Evolutionary conservation across 2,888 invertebrate species (phyloP).

Genomic region (Caenorhabditis afra): DNA sequence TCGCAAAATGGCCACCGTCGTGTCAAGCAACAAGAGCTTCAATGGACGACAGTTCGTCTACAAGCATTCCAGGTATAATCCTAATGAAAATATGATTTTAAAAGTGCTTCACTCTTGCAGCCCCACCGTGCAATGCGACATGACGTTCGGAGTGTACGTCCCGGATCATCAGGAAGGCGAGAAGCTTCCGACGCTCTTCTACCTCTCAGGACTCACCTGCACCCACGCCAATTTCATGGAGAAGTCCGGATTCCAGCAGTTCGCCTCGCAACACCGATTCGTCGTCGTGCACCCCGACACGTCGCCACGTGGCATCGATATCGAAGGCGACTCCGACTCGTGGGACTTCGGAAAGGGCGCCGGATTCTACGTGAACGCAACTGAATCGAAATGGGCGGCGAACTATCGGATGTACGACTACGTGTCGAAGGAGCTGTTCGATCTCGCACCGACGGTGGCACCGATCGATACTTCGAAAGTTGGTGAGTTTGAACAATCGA

Average conservation of each 20-base stretch:
- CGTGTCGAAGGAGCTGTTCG: constrained; percentile 83
- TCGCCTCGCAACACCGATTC: constrained; percentile 85
- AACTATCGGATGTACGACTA: constrained; percentile 97
- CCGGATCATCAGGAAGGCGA: constrained; percentile 85
- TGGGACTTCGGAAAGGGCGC: constrained; percentile 96
- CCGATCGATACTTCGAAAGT: constrained; percentile 54
- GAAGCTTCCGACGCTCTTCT: constrained; percentile 74
- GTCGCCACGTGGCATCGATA: constrained; percentile 86
- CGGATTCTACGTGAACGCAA: constrained; percentile 95
- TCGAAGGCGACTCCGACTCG: constrained; percentile 92
- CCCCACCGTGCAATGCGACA: constrained; percentile 88
- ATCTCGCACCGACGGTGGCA: constrained; percentile 51
- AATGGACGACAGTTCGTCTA: constrained; percentile 29
- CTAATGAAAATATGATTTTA: too few species aligned
- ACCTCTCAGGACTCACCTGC: constrained; percentile 86
- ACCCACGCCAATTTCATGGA: constrained; percentile 95
- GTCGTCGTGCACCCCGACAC: constrained; percentile 96
- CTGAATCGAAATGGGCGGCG: constrained; percentile 91
- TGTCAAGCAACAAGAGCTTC: constrained; percentile 42
- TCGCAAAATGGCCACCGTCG: constrained; percentile 52
- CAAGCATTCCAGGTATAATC: constrained; percentile 33
- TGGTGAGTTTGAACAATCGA: constrained; percentile 22
- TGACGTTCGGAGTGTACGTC: constrained; percentile 93
- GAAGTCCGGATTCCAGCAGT: constrained; percentile 94
- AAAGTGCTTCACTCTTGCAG: constrained; percentile 83